Percentiles rank a stretch among this genome's conserved stretches.
phyloP scores from a whole-genome alignment of 2,888 invertebrate species.

The Acleris holmiana region DNA sequence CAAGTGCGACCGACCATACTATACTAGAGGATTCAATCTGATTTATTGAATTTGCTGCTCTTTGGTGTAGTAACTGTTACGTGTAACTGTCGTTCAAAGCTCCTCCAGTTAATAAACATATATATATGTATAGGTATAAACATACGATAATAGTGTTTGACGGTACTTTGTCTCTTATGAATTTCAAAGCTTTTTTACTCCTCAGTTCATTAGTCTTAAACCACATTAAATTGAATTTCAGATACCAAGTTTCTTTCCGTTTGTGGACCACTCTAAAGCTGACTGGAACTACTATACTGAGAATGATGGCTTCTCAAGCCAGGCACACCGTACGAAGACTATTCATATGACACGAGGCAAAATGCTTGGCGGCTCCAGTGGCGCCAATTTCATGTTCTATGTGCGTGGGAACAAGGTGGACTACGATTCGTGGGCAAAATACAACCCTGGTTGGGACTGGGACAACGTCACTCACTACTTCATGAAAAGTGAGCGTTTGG shows the following conservation, averaged over 20 bases:
- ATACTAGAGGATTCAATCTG: no score
- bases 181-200: no score
- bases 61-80: no score
- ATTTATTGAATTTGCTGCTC: no score
- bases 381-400: constrained; percentile 85
- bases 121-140: no score
- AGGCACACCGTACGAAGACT: constrained; percentile 32
- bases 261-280: constrained; percentile 3
- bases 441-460: constrained; percentile 84
- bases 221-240: neutral
- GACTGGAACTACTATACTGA: constrained; percentile 37
- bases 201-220: no score
- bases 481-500: constrained; percentile 30
- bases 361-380: constrained; percentile 84
- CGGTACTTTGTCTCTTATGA: no score
- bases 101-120: no score
- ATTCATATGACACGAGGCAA: constrained; percentile 81
- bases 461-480: constrained; percentile 61
- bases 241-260: constrained; percentile 7
- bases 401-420: constrained; percentile 83
- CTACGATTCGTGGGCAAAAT: constrained; percentile 75
- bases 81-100: no score
- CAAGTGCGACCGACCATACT: no score
- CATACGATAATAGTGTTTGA: no score
- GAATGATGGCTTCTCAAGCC: constrained; percentile 33